phyloP scores from a whole-genome alignment of 2,113 vertebrate species.

The Melanotaenia duboulayi region DNA sequence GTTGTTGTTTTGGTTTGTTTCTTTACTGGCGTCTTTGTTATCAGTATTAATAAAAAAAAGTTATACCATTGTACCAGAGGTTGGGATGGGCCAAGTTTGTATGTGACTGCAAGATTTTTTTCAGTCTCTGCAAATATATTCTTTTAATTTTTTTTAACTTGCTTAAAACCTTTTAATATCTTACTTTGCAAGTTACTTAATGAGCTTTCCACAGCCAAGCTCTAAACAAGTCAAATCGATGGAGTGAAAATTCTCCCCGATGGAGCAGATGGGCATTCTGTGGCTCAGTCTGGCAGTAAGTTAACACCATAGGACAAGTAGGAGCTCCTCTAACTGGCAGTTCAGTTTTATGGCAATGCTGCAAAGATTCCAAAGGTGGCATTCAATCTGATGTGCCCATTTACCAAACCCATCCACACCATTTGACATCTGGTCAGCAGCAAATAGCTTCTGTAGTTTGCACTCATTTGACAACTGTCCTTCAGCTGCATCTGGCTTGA shows the following conservation, averaged over 20 bases:
- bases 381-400: conserved; percentile 59
- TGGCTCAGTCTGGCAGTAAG: conserved; percentile 77
- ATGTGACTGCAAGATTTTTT: background rate
- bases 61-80: background rate
- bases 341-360: conserved; percentile 54
- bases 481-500: conserved; percentile 48
- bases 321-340: conserved; percentile 61
- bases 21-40: background rate
- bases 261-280: conserved; percentile 80
- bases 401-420: conserved; percentile 53
- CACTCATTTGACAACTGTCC: conserved; percentile 48
- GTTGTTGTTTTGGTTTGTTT: too few species aligned
- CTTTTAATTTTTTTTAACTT: conserved; percentile 22
- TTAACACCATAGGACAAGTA: conserved; percentile 69
- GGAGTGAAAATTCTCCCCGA: conserved; percentile 70
- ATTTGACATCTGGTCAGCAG: conserved; percentile 73
- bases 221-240: conserved; percentile 75
- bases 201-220: conserved; percentile 66
- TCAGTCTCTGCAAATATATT: background rate
- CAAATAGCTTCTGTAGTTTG: conserved; percentile 42
- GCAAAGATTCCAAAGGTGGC: conserved; percentile 43
- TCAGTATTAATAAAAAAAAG: background rate
- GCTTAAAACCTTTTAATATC: conserved; percentile 52
- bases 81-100: background rate
- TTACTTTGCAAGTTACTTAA: conserved; percentile 71